These are phyloP conservation scores for Ciconia stormi DNA, from an alignment of 2,113 vertebrate species.

Conservation along the genomic window DNA sequence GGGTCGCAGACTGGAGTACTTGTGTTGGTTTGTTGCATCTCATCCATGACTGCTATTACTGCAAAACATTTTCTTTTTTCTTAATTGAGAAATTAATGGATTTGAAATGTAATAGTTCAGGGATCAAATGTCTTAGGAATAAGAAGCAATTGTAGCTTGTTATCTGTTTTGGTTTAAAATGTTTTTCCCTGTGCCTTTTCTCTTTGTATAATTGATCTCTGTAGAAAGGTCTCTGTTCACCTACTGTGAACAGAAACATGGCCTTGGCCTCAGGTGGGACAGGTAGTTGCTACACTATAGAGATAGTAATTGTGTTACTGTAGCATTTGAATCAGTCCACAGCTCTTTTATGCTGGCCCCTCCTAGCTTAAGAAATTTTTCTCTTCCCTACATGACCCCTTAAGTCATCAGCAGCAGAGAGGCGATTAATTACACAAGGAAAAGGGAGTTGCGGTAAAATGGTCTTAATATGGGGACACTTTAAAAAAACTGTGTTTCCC, in stretches of 20 bases:
- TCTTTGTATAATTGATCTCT: background rate
- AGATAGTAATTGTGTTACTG: background rate
- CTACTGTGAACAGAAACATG: background rate
- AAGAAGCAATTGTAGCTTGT: background rate
- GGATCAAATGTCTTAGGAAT: background rate
- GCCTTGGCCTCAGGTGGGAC: background rate
- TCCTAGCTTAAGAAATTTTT: background rate
- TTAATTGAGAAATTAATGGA: background rate
- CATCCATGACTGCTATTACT: background rate
- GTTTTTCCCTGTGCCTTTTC: background rate
- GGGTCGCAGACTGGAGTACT: background rate
- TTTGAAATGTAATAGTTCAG: background rate
- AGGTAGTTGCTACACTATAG: background rate
- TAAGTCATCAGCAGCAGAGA: background rate
- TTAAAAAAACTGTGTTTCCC: background rate
- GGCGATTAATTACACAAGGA: background rate
- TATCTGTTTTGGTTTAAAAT: background rate
- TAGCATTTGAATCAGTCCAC: background rate
- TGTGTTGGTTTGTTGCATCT: background rate
- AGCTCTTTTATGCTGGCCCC: background rate
- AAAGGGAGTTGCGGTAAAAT: background rate
- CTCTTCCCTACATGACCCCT: background rate
- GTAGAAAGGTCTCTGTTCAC: background rate
- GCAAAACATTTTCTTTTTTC: background rate
- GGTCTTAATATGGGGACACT: background rate